These are phyloP conservation scores for Thinocorus orbignyianus DNA, from an alignment of 2,113 vertebrate genomes.

Conservation along the genomic window DNA sequence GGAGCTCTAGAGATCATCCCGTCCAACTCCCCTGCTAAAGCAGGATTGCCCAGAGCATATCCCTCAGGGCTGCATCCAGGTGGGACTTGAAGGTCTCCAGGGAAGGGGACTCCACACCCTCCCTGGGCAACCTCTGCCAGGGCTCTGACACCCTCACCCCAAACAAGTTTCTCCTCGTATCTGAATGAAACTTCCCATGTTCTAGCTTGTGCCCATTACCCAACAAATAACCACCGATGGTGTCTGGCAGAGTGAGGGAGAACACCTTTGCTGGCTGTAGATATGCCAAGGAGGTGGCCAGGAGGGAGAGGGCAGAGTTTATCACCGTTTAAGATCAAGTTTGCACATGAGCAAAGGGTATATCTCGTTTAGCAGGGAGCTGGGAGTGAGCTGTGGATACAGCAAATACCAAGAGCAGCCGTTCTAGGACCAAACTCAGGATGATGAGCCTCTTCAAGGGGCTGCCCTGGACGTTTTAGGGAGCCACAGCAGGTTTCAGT, in stretches of 20 bases:
- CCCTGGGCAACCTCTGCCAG: too few species aligned
- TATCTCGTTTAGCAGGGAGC: fast-evolving
- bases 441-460: background rate
- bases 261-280: background rate
- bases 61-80: too few species aligned
- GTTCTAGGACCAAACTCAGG: background rate
- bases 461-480: background rate
- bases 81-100: too few species aligned
- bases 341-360: background rate
- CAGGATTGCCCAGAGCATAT: too few species aligned
- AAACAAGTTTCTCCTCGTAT: too few species aligned
- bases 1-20: too few species aligned
- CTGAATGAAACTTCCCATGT: too few species aligned
- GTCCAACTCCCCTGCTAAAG: too few species aligned
- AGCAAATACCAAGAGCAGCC: background rate
- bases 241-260: fast-evolving
- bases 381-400: background rate
- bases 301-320: background rate
- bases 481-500: background rate
- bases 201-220: too few species aligned
- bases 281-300: background rate
- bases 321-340: background rate
- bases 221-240: too few species aligned
- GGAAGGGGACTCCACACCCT: too few species aligned
- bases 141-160: too few species aligned